Percentiles rank a stretch among this genome's conserved stretches.
Conservation (phyloP, 2,797 vertebrate genomes). For the Myoxocephalus aenaeus region DNA sequence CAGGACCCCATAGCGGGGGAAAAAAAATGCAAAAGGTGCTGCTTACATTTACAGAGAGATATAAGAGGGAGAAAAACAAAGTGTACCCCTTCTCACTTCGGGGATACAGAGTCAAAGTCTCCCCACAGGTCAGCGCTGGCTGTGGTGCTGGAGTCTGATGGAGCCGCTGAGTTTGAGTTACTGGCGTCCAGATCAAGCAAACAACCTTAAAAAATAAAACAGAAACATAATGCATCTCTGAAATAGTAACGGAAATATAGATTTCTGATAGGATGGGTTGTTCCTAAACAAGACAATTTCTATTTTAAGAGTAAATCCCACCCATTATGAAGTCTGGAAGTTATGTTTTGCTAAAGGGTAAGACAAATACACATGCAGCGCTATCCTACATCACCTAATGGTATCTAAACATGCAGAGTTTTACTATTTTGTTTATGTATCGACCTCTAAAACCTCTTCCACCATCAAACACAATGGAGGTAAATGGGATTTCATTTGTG, state of each 20-base stretch:
- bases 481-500: background rate
- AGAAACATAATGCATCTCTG: background rate
- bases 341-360: background rate
- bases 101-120: conserved; percentile 90
- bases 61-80: conserved; percentile 48
- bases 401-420: conserved; percentile 4
- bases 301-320: background rate
- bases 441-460: conserved; percentile 8
- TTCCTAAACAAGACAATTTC: background rate
- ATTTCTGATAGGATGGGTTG: background rate
- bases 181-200: conserved; percentile 91
- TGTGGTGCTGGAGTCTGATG: conserved; percentile 63
- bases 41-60: conserved; percentile 67
- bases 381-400: background rate
- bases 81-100: conserved; percentile 81
- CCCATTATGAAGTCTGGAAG: background rate
- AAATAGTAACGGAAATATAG: background rate
- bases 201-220: conserved; percentile 79
- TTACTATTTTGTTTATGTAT: conserved; percentile 19
- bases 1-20: conserved; percentile 51
- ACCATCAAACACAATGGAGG: conserved; percentile 14
- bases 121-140: conserved; percentile 90
- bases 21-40: conserved; percentile 60
- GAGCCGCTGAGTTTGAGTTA: conserved; percentile 82
- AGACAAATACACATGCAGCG: background rate